Conservation (phyloP, 2,888 invertebrate genomes). For the Endotricha flammealis region DNA sequence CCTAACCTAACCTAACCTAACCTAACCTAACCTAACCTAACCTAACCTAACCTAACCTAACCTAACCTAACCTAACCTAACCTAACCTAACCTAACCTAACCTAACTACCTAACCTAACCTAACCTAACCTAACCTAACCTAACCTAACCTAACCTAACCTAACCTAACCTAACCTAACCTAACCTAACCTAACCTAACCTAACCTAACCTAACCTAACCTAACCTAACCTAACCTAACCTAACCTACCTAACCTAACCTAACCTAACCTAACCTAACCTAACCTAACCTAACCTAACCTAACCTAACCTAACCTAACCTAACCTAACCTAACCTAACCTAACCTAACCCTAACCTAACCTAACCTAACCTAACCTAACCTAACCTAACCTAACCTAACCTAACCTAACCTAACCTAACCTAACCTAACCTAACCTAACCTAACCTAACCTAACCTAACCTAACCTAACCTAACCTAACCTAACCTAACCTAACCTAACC, state of each 20-base stretch:
- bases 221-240: conserved; percentile 14
- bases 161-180: conserved; percentile 20
- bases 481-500: conserved; percentile 12
- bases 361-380: conserved; percentile 11
- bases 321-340: conserved; percentile 13
- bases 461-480: conserved; percentile 14
- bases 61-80: conserved; percentile 14
- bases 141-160: conserved; percentile 21
- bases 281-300: conserved; percentile 16
- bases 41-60: conserved; percentile 14
- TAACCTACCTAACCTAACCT: conserved; percentile 19
- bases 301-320: conserved; percentile 19
- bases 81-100: conserved; percentile 9
- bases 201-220: conserved; percentile 16
- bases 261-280: conserved; percentile 18
- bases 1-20: conserved; percentile 11
- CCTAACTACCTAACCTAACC: conserved; percentile 14
- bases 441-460: conserved; percentile 10
- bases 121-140: conserved; percentile 14
- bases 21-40: conserved; percentile 13
- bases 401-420: conserved; percentile 12
- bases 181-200: conserved; percentile 19
- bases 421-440: conserved; percentile 13
- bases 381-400: conserved; percentile 11
- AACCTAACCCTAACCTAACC: conserved; percentile 10